Conservation (phyloP, 2,113 vertebrate genomes). For the Carollia perspicillata region DNA sequence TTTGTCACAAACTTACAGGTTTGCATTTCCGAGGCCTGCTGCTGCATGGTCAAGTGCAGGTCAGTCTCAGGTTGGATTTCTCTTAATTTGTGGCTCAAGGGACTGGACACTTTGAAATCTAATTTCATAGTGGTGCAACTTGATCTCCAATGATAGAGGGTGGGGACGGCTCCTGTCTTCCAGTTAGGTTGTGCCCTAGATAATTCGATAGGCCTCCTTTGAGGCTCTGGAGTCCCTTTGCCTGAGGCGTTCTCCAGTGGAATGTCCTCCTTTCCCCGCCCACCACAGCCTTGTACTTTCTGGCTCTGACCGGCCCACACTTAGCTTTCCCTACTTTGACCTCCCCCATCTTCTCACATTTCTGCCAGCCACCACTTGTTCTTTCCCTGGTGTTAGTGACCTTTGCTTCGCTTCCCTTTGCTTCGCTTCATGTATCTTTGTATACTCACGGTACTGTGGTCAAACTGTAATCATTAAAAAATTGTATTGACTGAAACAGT, state of each 20-base stretch:
- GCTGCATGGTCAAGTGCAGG: not conserved
- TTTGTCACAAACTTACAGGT: not conserved
- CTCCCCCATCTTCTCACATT: not conserved
- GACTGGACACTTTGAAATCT: not conserved
- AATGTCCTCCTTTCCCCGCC: not conserved
- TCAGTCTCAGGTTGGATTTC: conserved; percentile 2
- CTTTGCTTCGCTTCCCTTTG: not conserved
- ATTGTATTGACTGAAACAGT: not conserved
- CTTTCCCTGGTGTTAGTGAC: not conserved
- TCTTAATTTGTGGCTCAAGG: conserved; percentile 9
- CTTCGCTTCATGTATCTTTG: not conserved
- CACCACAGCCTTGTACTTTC: not conserved
- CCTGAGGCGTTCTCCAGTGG: not conserved
- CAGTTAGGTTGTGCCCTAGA: not conserved
- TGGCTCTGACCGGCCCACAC: not conserved
- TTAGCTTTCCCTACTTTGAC: not conserved
- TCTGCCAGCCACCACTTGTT: not conserved
- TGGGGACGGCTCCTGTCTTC: not conserved
- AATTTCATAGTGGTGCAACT: not conserved
- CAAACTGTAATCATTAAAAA: not conserved
- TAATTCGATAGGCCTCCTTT: not conserved
- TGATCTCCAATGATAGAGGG: not conserved
- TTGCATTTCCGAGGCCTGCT: not conserved
- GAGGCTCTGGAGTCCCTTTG: not conserved
- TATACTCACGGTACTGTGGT: not conserved